Percentiles rank a stretch among this genome's conserved stretches.
Evolutionary conservation across 2,113 vertebrate species (phyloP).

Genomic region (Dasyornis broadbenti): DNA sequence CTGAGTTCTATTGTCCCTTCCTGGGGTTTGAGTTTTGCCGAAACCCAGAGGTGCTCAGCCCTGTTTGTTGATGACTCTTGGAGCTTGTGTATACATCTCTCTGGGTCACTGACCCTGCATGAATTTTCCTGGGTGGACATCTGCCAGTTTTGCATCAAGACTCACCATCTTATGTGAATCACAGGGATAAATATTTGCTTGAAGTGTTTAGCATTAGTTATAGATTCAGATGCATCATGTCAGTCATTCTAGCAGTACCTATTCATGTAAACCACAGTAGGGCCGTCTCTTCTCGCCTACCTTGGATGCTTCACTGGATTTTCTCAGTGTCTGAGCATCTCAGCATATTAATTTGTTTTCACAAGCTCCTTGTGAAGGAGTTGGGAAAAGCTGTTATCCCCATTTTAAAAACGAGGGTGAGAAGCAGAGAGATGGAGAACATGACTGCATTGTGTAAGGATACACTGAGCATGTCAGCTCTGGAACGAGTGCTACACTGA

Average conservation of each 20-base stretch:
- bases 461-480: neutral
- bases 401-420: neutral
- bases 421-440: neutral
- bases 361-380: neutral
- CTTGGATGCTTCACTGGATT: neutral
- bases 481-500: neutral
- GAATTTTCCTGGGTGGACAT: neutral
- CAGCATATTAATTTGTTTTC: neutral
- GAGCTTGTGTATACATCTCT: neutral
- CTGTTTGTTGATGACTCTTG: neutral
- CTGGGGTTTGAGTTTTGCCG: neutral
- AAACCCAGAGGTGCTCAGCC: neutral
- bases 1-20: neutral
- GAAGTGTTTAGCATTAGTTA: neutral
- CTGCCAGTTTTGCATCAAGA: neutral
- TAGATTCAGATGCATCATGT: rapidly evolving
- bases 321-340: neutral
- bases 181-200: neutral
- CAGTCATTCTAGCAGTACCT: neutral
- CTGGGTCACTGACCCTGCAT: neutral
- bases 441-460: neutral
- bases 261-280: neutral
- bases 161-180: neutral
- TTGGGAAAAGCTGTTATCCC: neutral
- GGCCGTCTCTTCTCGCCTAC: neutral